Evolutionary conservation across 2,113 vertebrate genomes (phyloP), one percentile per base, ranked within the genome.

Genomic region (Microtus richardsoni): DNA sequence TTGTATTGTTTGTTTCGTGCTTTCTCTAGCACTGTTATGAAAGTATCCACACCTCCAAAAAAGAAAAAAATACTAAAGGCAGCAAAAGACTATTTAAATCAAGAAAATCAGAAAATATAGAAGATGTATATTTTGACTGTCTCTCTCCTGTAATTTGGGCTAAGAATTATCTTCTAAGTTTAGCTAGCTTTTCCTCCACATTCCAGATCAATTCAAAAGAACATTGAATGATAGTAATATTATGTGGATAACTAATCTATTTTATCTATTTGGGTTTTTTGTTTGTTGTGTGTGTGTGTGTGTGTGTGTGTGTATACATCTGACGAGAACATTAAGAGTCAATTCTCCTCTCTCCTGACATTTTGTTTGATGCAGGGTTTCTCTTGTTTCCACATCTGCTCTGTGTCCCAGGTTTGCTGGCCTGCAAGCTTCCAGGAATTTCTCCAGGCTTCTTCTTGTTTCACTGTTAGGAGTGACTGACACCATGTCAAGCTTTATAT

Each of bases 151-250:
- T 47, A 41, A 88, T 21, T 52, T 79, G 41, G 22, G 89, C 16
- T 84, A 94, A 91, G 16, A 88, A 41, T 83, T 88, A 87, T 70
- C 47, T 87, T 79, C 74, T 73, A 83, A 70, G 33, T 93, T 74
- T 52, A 91, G 44, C 80, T 54, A 66, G 47, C 60, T 49, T 21
- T 0, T 91, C 36, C 7, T 94, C 44, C 83, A 49, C 22, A 84
- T 49, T 52, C 10, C 75, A 86, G 49, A 90, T 85, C 75, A 86
- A 90, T 22, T 95, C 52, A 89, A 92, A 93, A 39, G 9, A 4
- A 70, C n/a, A 39, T n/a, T 82, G 92, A 97, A 79, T 83, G 64
- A 88, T 62, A 92, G 52, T 47, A 82, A 47, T 52, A 83, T 77
- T 77, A 91, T 89, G 49, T 84, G 80, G 95, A 2, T 66, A 39